Evolutionary conservation across 2,797 vertebrate species (phyloP).

Genomic region (Valencia hispanica): DNA sequence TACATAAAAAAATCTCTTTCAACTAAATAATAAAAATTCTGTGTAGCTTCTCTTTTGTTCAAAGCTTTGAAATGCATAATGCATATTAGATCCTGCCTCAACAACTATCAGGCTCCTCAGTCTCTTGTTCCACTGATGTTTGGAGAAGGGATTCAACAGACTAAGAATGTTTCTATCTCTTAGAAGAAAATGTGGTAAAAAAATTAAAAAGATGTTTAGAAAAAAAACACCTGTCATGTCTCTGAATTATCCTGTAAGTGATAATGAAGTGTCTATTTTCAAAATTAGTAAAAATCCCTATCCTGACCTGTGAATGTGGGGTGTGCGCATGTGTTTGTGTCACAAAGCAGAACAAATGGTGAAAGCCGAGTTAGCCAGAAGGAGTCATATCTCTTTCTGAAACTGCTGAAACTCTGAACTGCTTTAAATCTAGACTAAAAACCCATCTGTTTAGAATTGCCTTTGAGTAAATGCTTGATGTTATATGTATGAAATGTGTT

Average conservation of each 20-base stretch:
- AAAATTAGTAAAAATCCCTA: conserved; percentile 13
- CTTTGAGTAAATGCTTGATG: too few relatives aligned
- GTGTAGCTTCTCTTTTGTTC: not conserved
- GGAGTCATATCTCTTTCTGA: conserved; percentile 43
- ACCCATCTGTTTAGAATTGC: too few relatives aligned
- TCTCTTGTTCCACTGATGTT: not conserved
- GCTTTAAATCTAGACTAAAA: too few relatives aligned
- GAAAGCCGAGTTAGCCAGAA: conserved; percentile 45
- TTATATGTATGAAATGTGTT: too few relatives aligned
- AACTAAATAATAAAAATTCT: not conserved
- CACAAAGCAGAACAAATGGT: conserved; percentile 36
- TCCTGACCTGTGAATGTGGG: not conserved
- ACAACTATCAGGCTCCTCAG: conserved; percentile 7
- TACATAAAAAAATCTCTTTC: conserved; percentile 9
- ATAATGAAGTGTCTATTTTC: conserved; percentile 9
- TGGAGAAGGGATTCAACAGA: not conserved
- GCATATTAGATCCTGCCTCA: conserved; percentile 20
- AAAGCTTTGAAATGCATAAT: not conserved
- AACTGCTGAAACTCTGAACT: too few relatives aligned
- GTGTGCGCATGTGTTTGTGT: conserved; percentile 21
- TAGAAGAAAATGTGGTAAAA: not conserved
- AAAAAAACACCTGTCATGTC: conserved; percentile 1
- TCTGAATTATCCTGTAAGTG: conserved; percentile 6
- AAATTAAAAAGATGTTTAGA: not conserved
- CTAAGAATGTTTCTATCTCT: not conserved